phyloP scores from a whole-genome alignment of 2,888 invertebrate species.

The Metopia argyrocephala region DNA sequence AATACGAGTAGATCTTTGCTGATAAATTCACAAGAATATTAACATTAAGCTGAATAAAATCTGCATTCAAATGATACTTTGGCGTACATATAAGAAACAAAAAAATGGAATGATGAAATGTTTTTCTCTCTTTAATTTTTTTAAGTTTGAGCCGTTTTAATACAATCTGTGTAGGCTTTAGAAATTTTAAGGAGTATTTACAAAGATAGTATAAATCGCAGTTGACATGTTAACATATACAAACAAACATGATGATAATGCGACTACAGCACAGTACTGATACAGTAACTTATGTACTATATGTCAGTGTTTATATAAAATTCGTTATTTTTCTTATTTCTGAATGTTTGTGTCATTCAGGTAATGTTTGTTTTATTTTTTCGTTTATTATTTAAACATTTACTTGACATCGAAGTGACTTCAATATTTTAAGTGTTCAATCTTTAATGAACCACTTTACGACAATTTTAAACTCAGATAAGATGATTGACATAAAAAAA shows the following conservation, averaged over 20 bases:
- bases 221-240: not conserved
- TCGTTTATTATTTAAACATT: constrained; percentile 28
- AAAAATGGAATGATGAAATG: too few species aligned
- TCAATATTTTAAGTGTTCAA: constrained; percentile 43
- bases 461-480: constrained; percentile 31
- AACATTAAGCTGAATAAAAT: too few species aligned
- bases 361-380: constrained; percentile 19
- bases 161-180: not conserved
- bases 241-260: not conserved
- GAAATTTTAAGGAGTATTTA: not conserved
- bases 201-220: constrained; percentile 6
- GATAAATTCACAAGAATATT: too few species aligned
- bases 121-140: too few species aligned
- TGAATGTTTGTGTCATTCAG: not conserved
- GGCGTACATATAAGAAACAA: too few species aligned
- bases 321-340: not conserved
- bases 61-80: too few species aligned
- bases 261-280: too few species aligned
- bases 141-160: not conserved
- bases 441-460: constrained; percentile 51
- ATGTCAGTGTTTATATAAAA: not conserved
- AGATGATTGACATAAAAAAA: constrained; percentile 2
- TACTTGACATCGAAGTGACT: constrained; percentile 41
- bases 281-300: too few species aligned
- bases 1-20: too few species aligned